These are phyloP conservation scores for Melanotus villosus DNA, from an alignment of 2,888 invertebrate species.

Conservation along the genomic window DNA sequence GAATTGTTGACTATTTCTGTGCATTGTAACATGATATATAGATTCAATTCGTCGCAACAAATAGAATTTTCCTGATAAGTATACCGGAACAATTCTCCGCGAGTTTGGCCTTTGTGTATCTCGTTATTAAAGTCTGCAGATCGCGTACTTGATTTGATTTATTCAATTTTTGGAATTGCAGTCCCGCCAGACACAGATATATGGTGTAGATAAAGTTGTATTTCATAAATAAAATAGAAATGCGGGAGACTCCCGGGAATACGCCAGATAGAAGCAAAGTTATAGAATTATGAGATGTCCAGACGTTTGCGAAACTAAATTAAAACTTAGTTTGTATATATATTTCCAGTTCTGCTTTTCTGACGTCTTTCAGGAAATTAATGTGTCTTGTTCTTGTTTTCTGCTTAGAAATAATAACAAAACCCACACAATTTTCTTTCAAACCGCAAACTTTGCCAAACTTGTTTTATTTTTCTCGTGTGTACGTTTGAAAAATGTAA, in stretches of 20 bases:
- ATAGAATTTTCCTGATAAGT: constrained; percentile 66
- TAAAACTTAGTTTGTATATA: constrained; percentile 51
- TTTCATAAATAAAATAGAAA: constrained; percentile 55
- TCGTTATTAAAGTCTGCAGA: constrained; percentile 33
- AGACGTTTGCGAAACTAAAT: constrained; percentile 51
- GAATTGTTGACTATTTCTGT: constrained; percentile 56
- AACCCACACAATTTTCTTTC: constrained; percentile 24
- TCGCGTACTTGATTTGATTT: constrained; percentile 58
- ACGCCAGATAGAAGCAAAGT: constrained; percentile 50
- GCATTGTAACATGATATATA: constrained; percentile 65
- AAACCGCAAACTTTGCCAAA: constrained; percentile 28
- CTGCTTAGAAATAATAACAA: constrained; percentile 17
- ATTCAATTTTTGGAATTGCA: constrained; percentile 64
- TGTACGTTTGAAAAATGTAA: neutral
- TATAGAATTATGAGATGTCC: constrained; percentile 51
- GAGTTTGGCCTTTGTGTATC: constrained; percentile 47
- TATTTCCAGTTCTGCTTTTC: constrained; percentile 39
- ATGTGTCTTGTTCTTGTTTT: constrained; percentile 41
- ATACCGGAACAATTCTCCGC: constrained; percentile 26
- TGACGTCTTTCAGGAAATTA: constrained; percentile 46
- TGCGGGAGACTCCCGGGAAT: constrained; percentile 46
- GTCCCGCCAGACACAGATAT: constrained; percentile 61
- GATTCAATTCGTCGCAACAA: constrained; percentile 67
- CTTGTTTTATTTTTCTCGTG: neutral
- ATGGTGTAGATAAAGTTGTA: constrained; percentile 61